These are phyloP conservation scores for Adineta ricciae DNA, from an alignment of 2,888 invertebrate species.

Conservation along the genomic window DNA sequence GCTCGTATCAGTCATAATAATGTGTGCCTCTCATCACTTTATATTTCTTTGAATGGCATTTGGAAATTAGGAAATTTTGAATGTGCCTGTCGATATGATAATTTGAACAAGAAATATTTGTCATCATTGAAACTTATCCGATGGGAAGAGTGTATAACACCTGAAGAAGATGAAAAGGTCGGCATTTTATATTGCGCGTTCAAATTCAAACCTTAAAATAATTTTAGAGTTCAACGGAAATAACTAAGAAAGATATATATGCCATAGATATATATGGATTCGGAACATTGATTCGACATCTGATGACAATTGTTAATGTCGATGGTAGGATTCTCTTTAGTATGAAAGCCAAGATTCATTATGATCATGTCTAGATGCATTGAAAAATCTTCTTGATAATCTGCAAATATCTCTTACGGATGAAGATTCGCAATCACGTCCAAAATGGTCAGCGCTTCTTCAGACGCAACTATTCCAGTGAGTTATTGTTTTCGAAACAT, in stretches of 20 bases:
- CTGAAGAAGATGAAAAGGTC: not conserved
- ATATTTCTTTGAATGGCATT: not conserved
- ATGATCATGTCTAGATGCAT: not conserved
- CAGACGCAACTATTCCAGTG: not conserved
- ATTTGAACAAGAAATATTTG: not conserved
- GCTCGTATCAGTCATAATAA: not conserved
- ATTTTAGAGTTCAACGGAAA: not conserved
- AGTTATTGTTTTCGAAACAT: not conserved
- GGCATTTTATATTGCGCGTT: not conserved
- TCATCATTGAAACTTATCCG: not conserved
- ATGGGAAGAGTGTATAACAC: not conserved
- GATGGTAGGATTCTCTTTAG: not conserved
- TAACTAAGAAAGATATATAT: not conserved
- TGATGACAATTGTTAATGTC: not conserved
- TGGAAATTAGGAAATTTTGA: conserved; percentile 16
- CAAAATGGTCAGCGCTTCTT: not conserved
- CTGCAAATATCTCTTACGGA: not conserved
- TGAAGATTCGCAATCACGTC: not conserved
- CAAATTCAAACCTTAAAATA: not conserved
- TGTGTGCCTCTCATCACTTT: not conserved
- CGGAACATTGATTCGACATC: not conserved
- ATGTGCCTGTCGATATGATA: conserved; percentile 14
- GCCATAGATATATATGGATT: conserved; percentile 7
- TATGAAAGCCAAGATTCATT: too few species aligned
- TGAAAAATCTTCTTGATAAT: not conserved